Percentiles rank a stretch among this genome's conserved stretches.
These are phyloP conservation scores for Arge pagana DNA, from an alignment of 2,888 invertebrate species.

Conservation along the genomic window DNA sequence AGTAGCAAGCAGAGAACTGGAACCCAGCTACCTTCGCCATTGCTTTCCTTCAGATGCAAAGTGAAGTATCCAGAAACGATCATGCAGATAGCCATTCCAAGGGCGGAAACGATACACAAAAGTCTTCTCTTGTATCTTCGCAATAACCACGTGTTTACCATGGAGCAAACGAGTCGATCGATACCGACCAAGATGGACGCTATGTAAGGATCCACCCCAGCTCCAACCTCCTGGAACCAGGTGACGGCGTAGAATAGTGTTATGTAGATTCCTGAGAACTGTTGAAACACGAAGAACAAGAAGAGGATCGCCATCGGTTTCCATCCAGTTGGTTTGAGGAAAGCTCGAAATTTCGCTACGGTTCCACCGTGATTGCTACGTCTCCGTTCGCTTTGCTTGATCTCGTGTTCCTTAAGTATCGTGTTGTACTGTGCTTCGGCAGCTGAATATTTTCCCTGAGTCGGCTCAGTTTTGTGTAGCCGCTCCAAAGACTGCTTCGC, in stretches of 20 bases:
- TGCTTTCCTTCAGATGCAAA: constrained; percentile 48
- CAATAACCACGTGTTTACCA: constrained; percentile 63
- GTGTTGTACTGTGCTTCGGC: constrained; percentile 62
- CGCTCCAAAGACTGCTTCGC: constrained; percentile 62
- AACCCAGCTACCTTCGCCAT: constrained; percentile 51
- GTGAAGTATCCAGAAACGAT: constrained; percentile 63
- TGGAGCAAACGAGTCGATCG: constrained; percentile 64
- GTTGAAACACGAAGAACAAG: constrained; percentile 64
- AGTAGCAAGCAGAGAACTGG: constrained; percentile 62
- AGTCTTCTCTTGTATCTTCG: constrained; percentile 61
- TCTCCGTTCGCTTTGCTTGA: constrained; percentile 56
- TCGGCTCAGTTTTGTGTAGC: constrained; percentile 44
- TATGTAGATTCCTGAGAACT: constrained; percentile 67
- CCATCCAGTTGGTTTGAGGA: constrained; percentile 64
- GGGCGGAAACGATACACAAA: constrained; percentile 61
- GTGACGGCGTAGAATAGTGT: constrained; percentile 67
- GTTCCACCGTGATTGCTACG: constrained; percentile 51
- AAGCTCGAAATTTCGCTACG: constrained; percentile 54
- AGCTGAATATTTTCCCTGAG: constrained; percentile 44
- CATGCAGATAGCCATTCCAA: constrained; percentile 65
- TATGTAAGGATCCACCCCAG: constrained; percentile 60
- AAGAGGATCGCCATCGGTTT: constrained; percentile 64
- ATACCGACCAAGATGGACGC: constrained; percentile 65
- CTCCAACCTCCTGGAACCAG: constrained; percentile 64
- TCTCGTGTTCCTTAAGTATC: constrained; percentile 62